A percentile compares a stretch with the other conserved stretches of the same genome.
phyloP scores from a whole-genome alignment of 2,888 invertebrate species.

The Xestia ashworthii region DNA sequence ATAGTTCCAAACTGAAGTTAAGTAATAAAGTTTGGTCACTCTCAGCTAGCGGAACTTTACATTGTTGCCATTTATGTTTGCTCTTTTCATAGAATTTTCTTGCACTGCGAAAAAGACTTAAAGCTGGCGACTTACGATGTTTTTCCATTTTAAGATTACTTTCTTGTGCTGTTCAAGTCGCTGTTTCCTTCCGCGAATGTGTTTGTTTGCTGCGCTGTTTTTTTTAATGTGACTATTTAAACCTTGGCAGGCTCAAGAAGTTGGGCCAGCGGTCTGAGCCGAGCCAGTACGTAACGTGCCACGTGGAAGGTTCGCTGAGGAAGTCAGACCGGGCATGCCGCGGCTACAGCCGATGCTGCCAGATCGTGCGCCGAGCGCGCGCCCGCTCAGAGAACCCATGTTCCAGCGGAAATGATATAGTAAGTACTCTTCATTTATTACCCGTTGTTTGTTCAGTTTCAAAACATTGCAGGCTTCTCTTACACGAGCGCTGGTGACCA shows the following conservation, averaged over 20 bases:
- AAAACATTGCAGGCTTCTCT: not conserved
- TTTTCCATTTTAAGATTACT: not conserved
- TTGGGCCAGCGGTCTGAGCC: constrained; percentile 92
- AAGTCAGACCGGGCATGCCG: constrained; percentile 90
- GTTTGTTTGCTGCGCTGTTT: constrained; percentile 22
- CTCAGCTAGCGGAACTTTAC: not conserved
- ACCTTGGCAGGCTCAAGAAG: constrained; percentile 78
- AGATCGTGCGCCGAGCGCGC: constrained; percentile 82
- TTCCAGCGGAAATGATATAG: constrained; percentile 88
- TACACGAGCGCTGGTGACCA: not conserved
- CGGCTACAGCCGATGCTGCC: constrained; percentile 79
- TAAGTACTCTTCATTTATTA: constrained; percentile 57
- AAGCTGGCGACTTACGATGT: not conserved
- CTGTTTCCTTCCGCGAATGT: not conserved
- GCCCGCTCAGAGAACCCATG: constrained; percentile 85
- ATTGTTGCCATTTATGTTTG: not conserved
- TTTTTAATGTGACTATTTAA: constrained; percentile 37
- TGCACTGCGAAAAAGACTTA: constrained; percentile 20
- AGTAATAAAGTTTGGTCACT: not conserved
- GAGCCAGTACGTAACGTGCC: constrained; percentile 92
- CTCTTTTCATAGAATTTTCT: not conserved
- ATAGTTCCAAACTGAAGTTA: not conserved
- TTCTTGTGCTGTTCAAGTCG: not conserved
- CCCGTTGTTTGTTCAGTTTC: not conserved
- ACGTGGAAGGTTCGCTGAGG: constrained; percentile 92